Evolutionary conservation across 2,888 invertebrate genomes (phyloP), one percentile per base, ranked within the genome.

Genomic region (Xestia xanthographa): DNA sequence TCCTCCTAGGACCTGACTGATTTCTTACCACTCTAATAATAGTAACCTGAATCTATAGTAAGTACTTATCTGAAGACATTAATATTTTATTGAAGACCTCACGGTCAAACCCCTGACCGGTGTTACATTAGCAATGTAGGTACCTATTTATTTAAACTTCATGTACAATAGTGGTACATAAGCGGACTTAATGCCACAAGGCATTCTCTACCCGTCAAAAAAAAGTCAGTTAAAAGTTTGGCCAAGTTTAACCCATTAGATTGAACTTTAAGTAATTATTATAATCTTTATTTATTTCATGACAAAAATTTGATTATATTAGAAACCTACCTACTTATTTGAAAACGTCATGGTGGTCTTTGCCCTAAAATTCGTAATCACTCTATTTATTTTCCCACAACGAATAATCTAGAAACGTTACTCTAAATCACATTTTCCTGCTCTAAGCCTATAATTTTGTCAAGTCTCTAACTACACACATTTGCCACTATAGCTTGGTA

Each of bases 361-460:
- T 72, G 63, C 69, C 60, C 75, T 77, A 81, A 66, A 73, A 82
- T 75, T 77, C 75, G 58, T 88, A 89, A 91, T 91, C 86, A 91
- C 89, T 90, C 89, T 88, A 90, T 91, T 92, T 91, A 89, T 89
- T 92, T 90, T 90, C 86, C 86, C 83, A 89, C 88, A 88, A 88
- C 85, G 79, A 85, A 83, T 88, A 88, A 91, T 91, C 86, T 86
- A 86, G 84, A 84, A 89, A 90, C 85, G 86, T 90, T 91, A 91
- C 87, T 86, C 81, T 85, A 92, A 93, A 92, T 91, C 91, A 88
- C 90, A 91, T 92, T 93, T 93, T 92, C 92, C 92, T 92, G 93
- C 85, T 83, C 71, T 79, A 89, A 90, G 77, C 88, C 92, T 93
- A 92, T 94, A 93, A 95, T 95, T 95, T 94, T 89, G 89, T 91